Conservation (phyloP, 2,888 invertebrate genomes). For the Lasioglossum malachurum region DNA sequence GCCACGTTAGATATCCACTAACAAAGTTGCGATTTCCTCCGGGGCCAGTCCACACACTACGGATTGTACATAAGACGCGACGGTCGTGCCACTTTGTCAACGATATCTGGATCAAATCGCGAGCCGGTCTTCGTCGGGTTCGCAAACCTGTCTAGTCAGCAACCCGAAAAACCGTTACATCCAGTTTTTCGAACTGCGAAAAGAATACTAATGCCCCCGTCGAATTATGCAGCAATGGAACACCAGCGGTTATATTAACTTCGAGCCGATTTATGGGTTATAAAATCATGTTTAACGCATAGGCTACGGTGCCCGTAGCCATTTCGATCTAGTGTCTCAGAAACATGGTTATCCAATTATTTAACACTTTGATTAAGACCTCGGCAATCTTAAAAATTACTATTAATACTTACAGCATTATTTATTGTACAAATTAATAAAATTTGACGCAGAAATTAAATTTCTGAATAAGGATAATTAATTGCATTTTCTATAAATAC, state of each 20-base stretch:
- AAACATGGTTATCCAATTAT: too few species aligned
- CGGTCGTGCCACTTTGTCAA: constrained; percentile 35
- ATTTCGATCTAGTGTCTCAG: neutral
- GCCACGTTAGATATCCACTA: neutral
- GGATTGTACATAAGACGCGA: constrained; percentile 18
- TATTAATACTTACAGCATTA: too few species aligned
- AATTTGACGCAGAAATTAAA: neutral
- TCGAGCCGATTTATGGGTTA: neutral
- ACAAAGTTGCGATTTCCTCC: constrained; percentile 40
- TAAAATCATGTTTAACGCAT: neutral
- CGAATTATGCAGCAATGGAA: neutral
- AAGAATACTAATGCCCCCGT: neutral
- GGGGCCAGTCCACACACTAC: constrained; percentile 11
- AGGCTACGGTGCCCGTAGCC: neutral
- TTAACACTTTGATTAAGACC: neutral
- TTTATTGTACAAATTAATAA: neutral
- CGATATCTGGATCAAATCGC: constrained; percentile 32
- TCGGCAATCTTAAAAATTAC: neutral
- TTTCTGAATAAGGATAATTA: neutral
- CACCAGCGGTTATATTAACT: neutral
- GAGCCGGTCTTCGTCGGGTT: neutral
- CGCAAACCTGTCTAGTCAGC: constrained; percentile 19
- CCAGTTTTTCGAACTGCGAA: neutral
- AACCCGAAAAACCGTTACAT: constrained; percentile 42
- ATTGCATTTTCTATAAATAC: neutral